Evolutionary conservation across 64 coral and sea anemone species (phyloP), one percentile per base, ranked within the genome.

Genomic region (Montipora cactus): DNA sequence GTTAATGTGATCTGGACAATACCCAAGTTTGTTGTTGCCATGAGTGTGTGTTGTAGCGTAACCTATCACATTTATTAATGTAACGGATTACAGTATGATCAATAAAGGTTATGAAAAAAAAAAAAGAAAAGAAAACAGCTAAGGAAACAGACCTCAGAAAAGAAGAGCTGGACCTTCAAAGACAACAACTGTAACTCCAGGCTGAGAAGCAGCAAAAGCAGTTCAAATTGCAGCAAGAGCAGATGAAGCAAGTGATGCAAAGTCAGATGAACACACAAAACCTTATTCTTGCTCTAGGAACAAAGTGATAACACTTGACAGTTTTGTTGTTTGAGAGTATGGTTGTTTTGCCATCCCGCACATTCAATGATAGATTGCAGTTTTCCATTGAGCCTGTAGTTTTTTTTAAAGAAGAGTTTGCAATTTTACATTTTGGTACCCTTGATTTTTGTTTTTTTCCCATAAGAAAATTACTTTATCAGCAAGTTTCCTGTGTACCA

Each of bases 121-220:
- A 37, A 37, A 37, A 37, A 37, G 1, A 37, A 37, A 37, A 37
- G 37, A 37, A 55, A 7, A 55, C 52, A 10, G 52, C 10, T 10
- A 55, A 55, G 66, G 94, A 95, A 76, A 91, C 74, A 57, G 82
- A 79, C 62, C 75, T 91, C 18, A 75, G 67, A 87, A 95, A 91
- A 77, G 74, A 95, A 74, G 93, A 92, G 89, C 76, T 95, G 59
- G 94, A 91, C 76, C 48, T 95, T 50, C 73, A 86, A 84, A 87
- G 76, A 80, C 78, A 95, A 72, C 47, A 91, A 64, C 76, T 95
- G 53, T 83, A 78, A 59, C 62, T 95, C 37, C 83, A 92, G 81
- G 77, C 84, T 67, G 94, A 95, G 71, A 83, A 91, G 76, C 94
- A 95, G 71, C 91, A 71, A 68, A 72, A 91, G 77, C 88, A 95